Base-by-base conservation (phyloP, 2,888 invertebrate genomes). In the Luperina testacea region DNA sequence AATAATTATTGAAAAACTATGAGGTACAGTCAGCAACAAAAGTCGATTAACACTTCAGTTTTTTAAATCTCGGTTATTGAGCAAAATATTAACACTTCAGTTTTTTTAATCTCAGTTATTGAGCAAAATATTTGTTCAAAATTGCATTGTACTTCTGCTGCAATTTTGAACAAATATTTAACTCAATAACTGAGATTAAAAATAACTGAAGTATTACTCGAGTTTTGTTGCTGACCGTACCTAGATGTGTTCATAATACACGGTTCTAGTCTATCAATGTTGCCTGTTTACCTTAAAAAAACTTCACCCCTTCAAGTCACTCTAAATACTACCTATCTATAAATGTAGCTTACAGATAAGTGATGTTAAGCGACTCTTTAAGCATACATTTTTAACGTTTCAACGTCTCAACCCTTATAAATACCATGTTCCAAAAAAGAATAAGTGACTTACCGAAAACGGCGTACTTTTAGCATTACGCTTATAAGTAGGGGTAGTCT, bases 391-490 rank as follows among this genome's bases (percentile, higher is more conserved):
- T 45, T 48, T 13, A 48, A 48, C 48, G 48, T 48, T 48, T 13
- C 13, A 48, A 48, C 48, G 48, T 61, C 63, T 32, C 5, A 20
- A 64, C 20, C 20, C 20, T 38, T 20, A 38, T 64, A 64, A 38
- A 38, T 38, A 9, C 9, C 17, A 1, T 20, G 9, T 0, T 11
- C 9, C 0, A 42, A 59, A 38, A 78, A 64, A 13, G n/a, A 27
- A 27, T 13, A 7, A 27, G 17, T 38, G 67, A 92, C 96, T 95
- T 90, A 97, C 97, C 84, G 92, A 91, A 85, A 92, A 96, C 2
- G 97, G 97, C 9, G 97, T 97, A 82, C 97, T 97, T 85, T 95
- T 97, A 9, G 96, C 94, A 7, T 94, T 90, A 70, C 96, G 92
- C 88, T 96, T 96, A 90, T 93, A 95, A 3, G 94, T 92, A 42